Percentiles rank a stretch among this genome's conserved stretches.
Evolutionary conservation across 1,140 invertebrate genomes (phyloP).

Genomic region (Ectropis grisescens): DNA sequence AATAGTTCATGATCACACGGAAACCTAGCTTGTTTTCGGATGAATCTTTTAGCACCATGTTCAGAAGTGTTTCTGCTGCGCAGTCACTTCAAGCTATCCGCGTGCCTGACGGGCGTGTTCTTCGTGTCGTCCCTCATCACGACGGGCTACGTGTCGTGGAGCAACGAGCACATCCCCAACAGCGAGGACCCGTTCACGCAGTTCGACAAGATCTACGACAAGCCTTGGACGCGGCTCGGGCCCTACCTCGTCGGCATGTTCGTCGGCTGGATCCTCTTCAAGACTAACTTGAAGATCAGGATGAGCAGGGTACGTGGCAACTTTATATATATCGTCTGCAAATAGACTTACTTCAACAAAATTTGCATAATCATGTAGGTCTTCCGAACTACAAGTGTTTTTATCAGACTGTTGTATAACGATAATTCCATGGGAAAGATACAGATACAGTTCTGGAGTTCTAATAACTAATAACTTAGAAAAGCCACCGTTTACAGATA

Average conservation of each 20-base stretch:
- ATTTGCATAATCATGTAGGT: background rate
- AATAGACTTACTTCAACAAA: background rate
- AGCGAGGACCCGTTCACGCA: conserved; percentile 85
- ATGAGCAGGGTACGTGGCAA: conserved; percentile 75
- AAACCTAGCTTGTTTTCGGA: too few species aligned
- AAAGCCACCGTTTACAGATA: too few species aligned
- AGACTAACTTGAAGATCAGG: conserved; percentile 83
- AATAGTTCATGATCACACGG: too few species aligned
- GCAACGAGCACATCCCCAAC: conserved; percentile 83
- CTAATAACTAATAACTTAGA: too few species aligned
- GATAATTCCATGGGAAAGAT: too few species aligned
- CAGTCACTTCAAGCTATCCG: conserved; percentile 83
- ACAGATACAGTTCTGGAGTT: too few species aligned
- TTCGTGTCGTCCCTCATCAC: conserved; percentile 83
- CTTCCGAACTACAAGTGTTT: too few species aligned
- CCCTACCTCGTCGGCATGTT: conserved; percentile 88
- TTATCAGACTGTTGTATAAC: too few species aligned
- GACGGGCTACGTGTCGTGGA: conserved; percentile 83
- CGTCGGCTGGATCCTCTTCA: conserved; percentile 86
- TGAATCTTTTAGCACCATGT: too few species aligned
- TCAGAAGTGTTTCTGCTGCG: too few species aligned
- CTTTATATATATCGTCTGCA: too few species aligned
- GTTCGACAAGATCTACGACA: conserved; percentile 91
- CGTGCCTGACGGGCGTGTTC: conserved; percentile 73
- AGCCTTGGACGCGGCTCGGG: conserved; percentile 86